Evolutionary conservation across 1,140 invertebrate species (phyloP).

Genomic region (Cephus cinctus): DNA sequence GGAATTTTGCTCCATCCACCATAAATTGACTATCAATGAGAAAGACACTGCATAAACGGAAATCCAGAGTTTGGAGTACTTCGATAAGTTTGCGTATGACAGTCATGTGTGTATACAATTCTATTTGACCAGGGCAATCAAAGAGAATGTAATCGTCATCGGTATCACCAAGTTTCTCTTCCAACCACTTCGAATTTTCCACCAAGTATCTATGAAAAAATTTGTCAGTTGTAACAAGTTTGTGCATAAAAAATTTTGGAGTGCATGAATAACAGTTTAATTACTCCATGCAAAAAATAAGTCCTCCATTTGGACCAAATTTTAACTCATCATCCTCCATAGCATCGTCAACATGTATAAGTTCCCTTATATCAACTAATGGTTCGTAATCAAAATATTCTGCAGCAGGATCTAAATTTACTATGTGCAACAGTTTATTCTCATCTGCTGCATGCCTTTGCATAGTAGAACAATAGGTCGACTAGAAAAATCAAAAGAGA

Average conservation of each 20-base stretch:
- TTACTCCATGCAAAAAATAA: conserved; percentile 96
- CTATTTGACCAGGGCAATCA: conserved; percentile 98
- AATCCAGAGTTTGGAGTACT: conserved; percentile 83
- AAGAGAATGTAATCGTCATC: conserved; percentile 97
- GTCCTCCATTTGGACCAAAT: conserved; percentile 96
- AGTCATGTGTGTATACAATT: conserved; percentile 94
- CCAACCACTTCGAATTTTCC: conserved; percentile 89
- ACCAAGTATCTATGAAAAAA: conserved; percentile 72
- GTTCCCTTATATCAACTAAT: conserved; percentile 84
- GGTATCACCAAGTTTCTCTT: conserved; percentile 77
- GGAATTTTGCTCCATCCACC: conserved; percentile 93
- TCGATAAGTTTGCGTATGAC: conserved; percentile 83
- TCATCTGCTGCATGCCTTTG: conserved; percentile 78
- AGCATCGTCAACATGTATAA: conserved; percentile 93
- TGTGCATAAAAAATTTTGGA: too few species aligned
- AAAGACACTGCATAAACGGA: conserved; percentile 89
- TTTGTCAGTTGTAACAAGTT: conserved; percentile 5
- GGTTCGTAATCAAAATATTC: conserved; percentile 93
- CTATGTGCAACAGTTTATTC: conserved; percentile 77
- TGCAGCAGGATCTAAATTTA: conserved; percentile 97
- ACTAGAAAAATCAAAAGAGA: conserved; percentile 60
- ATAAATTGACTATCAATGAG: conserved; percentile 96
- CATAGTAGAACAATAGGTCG: conserved; percentile 92
- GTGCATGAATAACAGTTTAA: conserved; percentile 41
- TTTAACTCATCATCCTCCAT: conserved; percentile 95